phyloP scores from a whole-genome alignment of 2,113 vertebrate genomes.

The Chionis minor region DNA sequence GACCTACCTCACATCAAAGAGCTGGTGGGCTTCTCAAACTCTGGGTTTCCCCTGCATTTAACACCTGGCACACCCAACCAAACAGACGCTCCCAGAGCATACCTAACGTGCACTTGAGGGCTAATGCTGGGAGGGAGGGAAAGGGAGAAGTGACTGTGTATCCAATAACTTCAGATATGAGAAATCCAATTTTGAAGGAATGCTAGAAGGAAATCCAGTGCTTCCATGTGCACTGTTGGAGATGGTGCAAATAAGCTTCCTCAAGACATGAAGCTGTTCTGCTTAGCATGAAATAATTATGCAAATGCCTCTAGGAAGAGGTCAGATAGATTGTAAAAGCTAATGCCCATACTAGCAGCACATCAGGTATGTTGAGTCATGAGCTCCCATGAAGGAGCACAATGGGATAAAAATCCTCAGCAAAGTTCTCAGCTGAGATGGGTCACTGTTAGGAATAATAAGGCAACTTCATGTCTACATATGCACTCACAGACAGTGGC shows the following conservation, averaged over 20 bases:
- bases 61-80: not conserved
- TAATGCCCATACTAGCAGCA: not conserved
- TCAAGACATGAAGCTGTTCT: not conserved
- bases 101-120: not conserved
- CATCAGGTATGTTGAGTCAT: not conserved
- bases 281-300: slow-evolving; percentile 1
- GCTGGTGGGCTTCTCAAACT: not conserved
- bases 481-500: not conserved
- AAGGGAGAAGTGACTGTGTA: not conserved
- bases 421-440: not conserved
- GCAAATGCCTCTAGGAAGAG: not conserved
- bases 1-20: not conserved
- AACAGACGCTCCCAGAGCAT: not conserved
- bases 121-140: not conserved
- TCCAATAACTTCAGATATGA: not conserved
- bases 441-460: not conserved
- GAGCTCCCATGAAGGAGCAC: not conserved
- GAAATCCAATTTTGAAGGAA: not conserved
- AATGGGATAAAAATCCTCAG: not conserved
- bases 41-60: not conserved
- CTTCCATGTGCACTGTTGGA: not conserved
- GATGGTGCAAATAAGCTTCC: not conserved
- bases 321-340: not conserved
- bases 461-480: not conserved
- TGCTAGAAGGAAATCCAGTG: not conserved